Base-by-base conservation (phyloP, 2,113 vertebrate species). In the Ascaphus truei region DNA sequence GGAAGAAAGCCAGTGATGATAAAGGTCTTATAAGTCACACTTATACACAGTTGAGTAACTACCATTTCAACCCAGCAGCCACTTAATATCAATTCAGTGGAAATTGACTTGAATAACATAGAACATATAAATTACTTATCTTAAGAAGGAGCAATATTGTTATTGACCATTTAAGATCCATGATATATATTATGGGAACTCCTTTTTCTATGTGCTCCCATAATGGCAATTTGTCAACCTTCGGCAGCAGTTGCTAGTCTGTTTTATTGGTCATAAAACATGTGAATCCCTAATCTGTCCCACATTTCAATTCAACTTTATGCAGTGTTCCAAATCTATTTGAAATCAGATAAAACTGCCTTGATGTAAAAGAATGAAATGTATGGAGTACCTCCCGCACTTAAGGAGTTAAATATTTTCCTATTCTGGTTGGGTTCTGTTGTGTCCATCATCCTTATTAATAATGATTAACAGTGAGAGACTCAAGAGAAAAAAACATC, bases 31-130 rank as follows among this genome's bases (percentile, higher is more conserved):
- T 68, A 57, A 68, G 66, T 50, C 43, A 59, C 31, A 69, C 31
- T 59, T 55, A 69, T 69, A 69, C 66, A 69, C 66, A 69, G 41
- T 59, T 69, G 66, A 69, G 43, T 69, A 69, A 69, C 55, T 60
- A 69, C 66, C 55, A 60, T 50, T 59, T 69, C 66, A 69, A 69
- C 43, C 31, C 41, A 69, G 41, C 23, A 60, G 66, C 66, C 66
- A 59, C 66, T 69, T 69, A 69, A 69, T 59, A 69, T 51, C 43
- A 69, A 50, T 59, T 59, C 66, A 60, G 31, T 69, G 31, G 23
- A 59, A 69, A 69, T 60, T 69, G 29, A 59, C 66, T 69, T 69
- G 41, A 69, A 60, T 59, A 69, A 59, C 60, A 69, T 39, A 48
- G 41, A 68, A 69, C 66, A 57, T 55, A 66, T 69, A 59, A 69